These are phyloP conservation scores for Galagoides demidoff DNA, from an alignment of 2,797 vertebrate species.

Conservation along the genomic window DNA sequence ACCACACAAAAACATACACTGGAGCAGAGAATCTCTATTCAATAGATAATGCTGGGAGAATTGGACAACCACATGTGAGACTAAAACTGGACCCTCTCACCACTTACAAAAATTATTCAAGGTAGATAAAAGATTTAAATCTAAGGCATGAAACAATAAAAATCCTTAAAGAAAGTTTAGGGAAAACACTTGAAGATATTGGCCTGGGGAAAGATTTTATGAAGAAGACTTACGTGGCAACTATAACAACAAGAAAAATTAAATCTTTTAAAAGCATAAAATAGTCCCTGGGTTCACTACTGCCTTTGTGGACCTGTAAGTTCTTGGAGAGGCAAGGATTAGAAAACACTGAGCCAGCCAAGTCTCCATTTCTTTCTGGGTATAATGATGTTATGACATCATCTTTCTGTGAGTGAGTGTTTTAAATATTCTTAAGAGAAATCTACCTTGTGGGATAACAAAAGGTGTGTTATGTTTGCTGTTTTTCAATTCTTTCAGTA, in stretches of 20 bases:
- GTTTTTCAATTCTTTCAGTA: background rate
- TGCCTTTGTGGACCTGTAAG: background rate
- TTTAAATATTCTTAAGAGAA: constrained; percentile 5
- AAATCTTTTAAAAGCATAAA: background rate
- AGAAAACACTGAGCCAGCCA: background rate
- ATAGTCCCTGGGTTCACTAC: background rate
- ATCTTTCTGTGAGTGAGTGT: background rate
- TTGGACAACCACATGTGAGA: no score
- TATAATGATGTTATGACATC: background rate
- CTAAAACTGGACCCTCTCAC: no score
- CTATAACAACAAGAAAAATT: background rate
- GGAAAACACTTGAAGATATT: no score
- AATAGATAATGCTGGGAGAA: no score
- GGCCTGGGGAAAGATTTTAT: no score
- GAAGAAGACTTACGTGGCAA: no score
- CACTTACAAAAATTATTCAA: no score
- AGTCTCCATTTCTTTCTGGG: background rate
- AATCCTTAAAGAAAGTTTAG: no score
- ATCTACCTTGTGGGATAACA: background rate
- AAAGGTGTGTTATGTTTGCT: background rate
- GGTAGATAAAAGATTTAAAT: no score
- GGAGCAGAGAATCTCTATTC: no score
- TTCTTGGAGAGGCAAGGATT: background rate
- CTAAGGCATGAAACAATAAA: no score
- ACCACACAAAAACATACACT: no score